Percentiles rank a stretch among this genome's conserved stretches.
phyloP scores from a whole-genome alignment of 1,140 invertebrate species.

The Sipha flava region DNA sequence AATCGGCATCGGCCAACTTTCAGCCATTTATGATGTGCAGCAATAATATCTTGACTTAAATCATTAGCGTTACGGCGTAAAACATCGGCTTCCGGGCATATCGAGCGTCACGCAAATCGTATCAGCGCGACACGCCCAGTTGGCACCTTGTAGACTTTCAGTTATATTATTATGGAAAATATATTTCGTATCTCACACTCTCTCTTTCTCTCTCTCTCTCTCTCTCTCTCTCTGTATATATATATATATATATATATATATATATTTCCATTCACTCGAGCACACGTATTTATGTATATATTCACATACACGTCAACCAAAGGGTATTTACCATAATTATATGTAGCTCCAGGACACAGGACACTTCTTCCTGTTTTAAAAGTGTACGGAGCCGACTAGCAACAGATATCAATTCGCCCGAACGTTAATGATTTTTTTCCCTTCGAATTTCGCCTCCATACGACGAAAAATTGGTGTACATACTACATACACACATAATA shows the following conservation, averaged over 20 bases:
- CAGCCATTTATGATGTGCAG: too few relatives aligned
- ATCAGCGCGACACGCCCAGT: background rate
- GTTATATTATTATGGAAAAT: background rate
- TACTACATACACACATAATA: too few relatives aligned
- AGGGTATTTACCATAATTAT: too few relatives aligned
- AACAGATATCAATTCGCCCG: background rate
- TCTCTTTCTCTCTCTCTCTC: background rate
- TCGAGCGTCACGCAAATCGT: background rate
- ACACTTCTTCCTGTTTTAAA: background rate
- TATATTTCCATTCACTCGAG: too few relatives aligned
- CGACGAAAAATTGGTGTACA: too few relatives aligned
- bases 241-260: too few relatives aligned
- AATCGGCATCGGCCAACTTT: too few relatives aligned
- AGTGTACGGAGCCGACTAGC: background rate
- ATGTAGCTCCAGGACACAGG: background rate
- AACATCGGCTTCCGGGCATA: slow-evolving; percentile 1
- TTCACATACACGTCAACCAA: too few relatives aligned
- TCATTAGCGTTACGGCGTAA: background rate
- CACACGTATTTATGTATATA: too few relatives aligned
- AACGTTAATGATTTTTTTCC: background rate
- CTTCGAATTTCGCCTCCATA: background rate
- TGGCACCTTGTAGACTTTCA: background rate
- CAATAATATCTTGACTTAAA: background rate
- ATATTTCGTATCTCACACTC: background rate
- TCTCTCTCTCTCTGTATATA: too few relatives aligned